Evolutionary conservation across 1,140 invertebrate species (phyloP), one percentile per base, ranked within the genome.

Genomic region (Drosophila willistoni): DNA sequence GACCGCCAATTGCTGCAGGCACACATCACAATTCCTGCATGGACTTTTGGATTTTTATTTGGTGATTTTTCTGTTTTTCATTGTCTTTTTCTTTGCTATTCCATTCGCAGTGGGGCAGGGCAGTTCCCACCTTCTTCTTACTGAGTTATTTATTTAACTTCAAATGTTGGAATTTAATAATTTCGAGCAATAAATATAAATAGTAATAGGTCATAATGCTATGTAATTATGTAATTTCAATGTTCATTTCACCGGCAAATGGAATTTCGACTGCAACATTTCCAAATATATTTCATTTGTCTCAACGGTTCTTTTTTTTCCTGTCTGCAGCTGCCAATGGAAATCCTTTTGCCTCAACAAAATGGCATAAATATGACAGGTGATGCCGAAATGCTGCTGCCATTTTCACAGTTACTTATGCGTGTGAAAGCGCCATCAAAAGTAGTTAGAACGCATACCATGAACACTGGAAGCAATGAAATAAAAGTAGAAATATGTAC

Each of bases 301-400:
- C 34, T 7, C 7, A 2, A 12, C 36, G 12, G 10, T 4, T 36
- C 12, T 36, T 36, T 36, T 3, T 34, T 1, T n/a, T n/a, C n/a
- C 33, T 34, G 33, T 36, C 10, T 9, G 34, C n/a, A 47, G 44
- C 44, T 47, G 44, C 44, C 44, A 47, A 47, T 47, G 17, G 44
- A 85, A 85, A 81, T 81, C 82, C 81, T 65, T 67, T 70, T 64
- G 2, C 10, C 36, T 42, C 67, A 59, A 44, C 47, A 69, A 69
- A 83, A 55, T 84, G 68, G 68, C 79, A 71, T 66, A 71, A 68
- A 71, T 77, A 79, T 87, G 82, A 86, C 82, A 86, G 81, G 51
- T 86, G 83, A 68, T 77, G 63, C 65, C 63, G 36, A 42, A 85
- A 81, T 85, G 70, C 56, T 73, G 54, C 79, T 61, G 71, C 71